Conservation (phyloP, 2,797 vertebrate species). For the Sciaenops ocellatus region DNA sequence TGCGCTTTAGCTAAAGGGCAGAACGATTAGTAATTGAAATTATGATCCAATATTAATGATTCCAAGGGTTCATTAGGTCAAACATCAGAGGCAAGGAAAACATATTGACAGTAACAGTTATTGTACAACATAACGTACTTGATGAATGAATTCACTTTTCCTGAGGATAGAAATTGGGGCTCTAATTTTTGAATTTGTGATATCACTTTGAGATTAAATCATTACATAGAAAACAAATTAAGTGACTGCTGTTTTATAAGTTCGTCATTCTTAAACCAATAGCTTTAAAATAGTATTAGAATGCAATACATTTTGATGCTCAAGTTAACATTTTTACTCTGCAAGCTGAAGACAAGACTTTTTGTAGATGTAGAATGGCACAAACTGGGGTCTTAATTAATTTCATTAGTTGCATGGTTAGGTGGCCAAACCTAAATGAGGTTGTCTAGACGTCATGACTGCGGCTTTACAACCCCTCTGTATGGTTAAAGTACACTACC, state of each 20-base stretch:
- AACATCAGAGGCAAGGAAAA: neutral
- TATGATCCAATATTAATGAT: constrained; percentile 39
- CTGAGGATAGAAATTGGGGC: neutral
- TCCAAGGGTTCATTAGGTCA: constrained; percentile 20
- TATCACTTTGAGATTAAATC: neutral
- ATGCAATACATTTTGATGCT: neutral
- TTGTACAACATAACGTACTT: neutral
- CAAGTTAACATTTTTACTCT: neutral
- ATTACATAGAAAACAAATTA: neutral
- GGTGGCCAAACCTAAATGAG: constrained; percentile 41
- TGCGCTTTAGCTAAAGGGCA: constrained; percentile 1
- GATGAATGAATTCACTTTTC: constrained; percentile 1
- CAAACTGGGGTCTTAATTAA: neutral
- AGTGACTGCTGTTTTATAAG: neutral
- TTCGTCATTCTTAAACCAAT: neutral
- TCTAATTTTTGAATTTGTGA: neutral
- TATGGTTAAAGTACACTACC: constrained; percentile 56
- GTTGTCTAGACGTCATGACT: constrained; percentile 1
- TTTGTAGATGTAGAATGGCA: neutral
- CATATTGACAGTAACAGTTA: neutral
- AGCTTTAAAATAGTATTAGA: too few species aligned
- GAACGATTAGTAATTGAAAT: constrained; percentile 45
- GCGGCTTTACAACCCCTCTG: constrained; percentile 50
- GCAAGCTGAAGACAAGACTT: neutral
- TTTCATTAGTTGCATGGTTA: neutral